phyloP scores from a whole-genome alignment of 1,140 invertebrate species.

The Tigriopus japonicus region DNA sequence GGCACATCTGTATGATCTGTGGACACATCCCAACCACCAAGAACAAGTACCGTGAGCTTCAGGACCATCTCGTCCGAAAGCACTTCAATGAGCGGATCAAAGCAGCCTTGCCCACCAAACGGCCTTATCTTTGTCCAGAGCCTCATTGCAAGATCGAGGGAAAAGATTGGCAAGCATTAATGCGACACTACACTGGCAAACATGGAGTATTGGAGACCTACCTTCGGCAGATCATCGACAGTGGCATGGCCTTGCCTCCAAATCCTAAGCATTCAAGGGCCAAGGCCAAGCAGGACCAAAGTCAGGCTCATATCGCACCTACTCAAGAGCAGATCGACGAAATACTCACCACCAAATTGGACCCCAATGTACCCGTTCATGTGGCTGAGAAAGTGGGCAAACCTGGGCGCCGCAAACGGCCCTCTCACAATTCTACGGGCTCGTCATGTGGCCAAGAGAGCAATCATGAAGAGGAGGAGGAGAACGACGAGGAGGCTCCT shows the following conservation, averaged over 20 bases:
- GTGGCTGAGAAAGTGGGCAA: too few relatives aligned
- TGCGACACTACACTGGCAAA: slow-evolving; percentile 9
- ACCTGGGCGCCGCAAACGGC: too few relatives aligned
- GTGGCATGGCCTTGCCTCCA: background rate
- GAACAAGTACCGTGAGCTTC: slow-evolving; percentile 12
- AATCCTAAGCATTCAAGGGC: background rate
- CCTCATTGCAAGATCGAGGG: slow-evolving; percentile 1
- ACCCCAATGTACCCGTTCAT: too few relatives aligned
- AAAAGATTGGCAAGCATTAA: slow-evolving; percentile 10
- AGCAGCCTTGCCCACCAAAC: slow-evolving; percentile 4
- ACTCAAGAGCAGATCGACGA: too few relatives aligned
- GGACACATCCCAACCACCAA: slow-evolving; percentile 8
- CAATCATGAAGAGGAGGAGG: too few relatives aligned
- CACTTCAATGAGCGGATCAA: slow-evolving; percentile 12
- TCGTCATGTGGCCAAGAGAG: too few relatives aligned
- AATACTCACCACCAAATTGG: too few relatives aligned
- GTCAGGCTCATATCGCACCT: too few relatives aligned
- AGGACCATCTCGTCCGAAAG: slow-evolving; percentile 10
- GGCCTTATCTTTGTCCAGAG: slow-evolving; percentile 7
- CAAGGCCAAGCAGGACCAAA: too few relatives aligned
- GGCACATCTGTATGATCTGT: slow-evolving; percentile 12
- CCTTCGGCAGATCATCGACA: background rate
- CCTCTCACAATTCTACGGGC: too few relatives aligned
- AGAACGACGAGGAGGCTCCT: too few relatives aligned
- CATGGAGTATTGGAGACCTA: slow-evolving; percentile 9